Conservation (phyloP, 2,113 vertebrate genomes). For the Brachirus orientalis region DNA sequence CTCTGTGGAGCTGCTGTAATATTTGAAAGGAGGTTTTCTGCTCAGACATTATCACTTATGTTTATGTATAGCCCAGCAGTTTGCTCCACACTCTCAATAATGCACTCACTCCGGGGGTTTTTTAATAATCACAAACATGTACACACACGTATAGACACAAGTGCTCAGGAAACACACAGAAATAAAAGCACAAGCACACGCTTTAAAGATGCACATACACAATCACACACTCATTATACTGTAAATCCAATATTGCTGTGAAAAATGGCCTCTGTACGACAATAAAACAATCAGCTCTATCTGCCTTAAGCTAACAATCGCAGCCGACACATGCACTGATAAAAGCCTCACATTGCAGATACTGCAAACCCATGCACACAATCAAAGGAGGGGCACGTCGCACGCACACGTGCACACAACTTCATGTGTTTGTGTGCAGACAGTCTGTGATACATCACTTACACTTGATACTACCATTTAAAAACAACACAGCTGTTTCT, state of each 20-base stretch:
- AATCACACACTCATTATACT: conserved; percentile 51
- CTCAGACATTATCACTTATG: conserved; percentile 58
- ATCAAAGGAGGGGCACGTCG: background rate
- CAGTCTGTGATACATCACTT: conserved; percentile 40
- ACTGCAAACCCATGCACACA: conserved; percentile 11
- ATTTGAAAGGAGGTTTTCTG: conserved; percentile 36
- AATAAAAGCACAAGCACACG: background rate
- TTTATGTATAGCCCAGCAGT: conserved; percentile 55
- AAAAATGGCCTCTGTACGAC: conserved; percentile 62
- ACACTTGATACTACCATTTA: no score
- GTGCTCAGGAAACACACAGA: background rate
- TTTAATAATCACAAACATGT: conserved; percentile 59
- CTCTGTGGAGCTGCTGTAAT: conserved; percentile 39
- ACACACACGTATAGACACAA: conserved; percentile 23
- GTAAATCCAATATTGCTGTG: conserved; percentile 65
- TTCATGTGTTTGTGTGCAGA: conserved; percentile 11
- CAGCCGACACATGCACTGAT: conserved; percentile 28
- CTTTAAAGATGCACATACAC: conserved; percentile 13
- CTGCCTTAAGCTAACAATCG: conserved; percentile 54
- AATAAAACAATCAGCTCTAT: conserved; percentile 56
- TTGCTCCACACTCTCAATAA: no score
- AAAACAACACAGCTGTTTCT: conserved; percentile 37
- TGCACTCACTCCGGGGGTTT: conserved; percentile 41
- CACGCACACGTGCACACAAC: background rate
- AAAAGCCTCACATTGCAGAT: conserved; percentile 43